These are phyloP conservation scores for Reticulitermes speratus DNA, from an alignment of 1,140 invertebrate genomes.

Conservation along the genomic window DNA sequence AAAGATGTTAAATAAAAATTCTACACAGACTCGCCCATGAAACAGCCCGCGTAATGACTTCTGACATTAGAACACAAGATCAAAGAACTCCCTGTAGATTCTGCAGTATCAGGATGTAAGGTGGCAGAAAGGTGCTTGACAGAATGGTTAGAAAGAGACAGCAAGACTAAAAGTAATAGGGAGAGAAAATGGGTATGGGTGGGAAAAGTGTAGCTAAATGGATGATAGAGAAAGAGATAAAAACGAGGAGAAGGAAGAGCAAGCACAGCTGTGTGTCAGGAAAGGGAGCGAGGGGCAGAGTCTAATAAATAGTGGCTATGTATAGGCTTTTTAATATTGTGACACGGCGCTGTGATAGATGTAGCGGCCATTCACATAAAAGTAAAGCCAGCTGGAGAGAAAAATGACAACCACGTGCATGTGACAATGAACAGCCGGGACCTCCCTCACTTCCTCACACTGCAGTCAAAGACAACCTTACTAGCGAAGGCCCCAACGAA, in stretches of 20 bases:
- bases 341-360: constrained; percentile 1
- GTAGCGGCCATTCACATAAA: constrained; percentile 8
- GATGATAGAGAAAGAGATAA: constrained; percentile 13
- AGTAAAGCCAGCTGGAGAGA: background rate
- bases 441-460: background rate
- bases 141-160: constrained; percentile 1
- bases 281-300: background rate
- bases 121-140: constrained; percentile 6
- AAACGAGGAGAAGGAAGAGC: background rate
- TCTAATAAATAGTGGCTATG: constrained; percentile 13
- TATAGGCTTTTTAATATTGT: constrained; percentile 19
- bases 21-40: no score
- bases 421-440: background rate
- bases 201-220: constrained; percentile 9
- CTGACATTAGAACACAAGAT: background rate
- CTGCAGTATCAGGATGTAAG: background rate
- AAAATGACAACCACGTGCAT: constrained; percentile 2
- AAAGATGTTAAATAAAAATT: no score
- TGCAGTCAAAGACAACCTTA: background rate
- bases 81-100: constrained; percentile 1
- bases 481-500: background rate
- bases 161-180: background rate
- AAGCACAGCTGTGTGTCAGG: background rate
- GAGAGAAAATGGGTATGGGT: constrained; percentile 15
- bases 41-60: no score